These are phyloP conservation scores for Stomatorhinus ivindoensis DNA, from an alignment of 2,113 vertebrate genomes.

Conservation along the genomic window DNA sequence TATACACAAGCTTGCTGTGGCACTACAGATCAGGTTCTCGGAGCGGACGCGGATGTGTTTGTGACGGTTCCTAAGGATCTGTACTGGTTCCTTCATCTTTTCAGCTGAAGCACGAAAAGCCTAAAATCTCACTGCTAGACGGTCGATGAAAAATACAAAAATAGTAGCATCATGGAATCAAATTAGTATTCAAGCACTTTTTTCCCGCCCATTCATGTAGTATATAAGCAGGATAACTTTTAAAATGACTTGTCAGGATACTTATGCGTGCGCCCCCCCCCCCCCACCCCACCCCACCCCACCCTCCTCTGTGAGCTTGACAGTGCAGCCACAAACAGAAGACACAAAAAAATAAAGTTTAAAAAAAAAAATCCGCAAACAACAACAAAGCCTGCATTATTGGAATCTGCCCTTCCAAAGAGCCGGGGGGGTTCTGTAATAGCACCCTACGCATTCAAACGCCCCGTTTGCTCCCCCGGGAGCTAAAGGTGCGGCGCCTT, in stretches of 20 bases:
- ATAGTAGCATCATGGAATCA: conserved; percentile 69
- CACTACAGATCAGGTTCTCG: conserved; percentile 57
- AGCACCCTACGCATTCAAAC: conserved; percentile 60
- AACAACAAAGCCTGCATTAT: neutral
- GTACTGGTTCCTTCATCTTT: conserved; percentile 17
- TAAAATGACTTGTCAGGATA: neutral
- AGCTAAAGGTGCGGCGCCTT: conserved; percentile 27
- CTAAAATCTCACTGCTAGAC: conserved; percentile 57
- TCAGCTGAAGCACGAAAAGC: conserved; percentile 25
- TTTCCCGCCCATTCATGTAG: conserved; percentile 37
- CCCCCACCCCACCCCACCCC: no score
- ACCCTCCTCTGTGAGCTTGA: neutral
- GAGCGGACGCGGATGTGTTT: conserved; percentile 29
- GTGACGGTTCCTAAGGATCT: conserved; percentile 7
- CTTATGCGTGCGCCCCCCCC: no score
- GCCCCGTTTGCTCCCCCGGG: conserved; percentile 72
- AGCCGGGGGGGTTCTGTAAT: neutral
- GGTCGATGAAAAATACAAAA: conserved; percentile 67
- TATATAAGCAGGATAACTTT: conserved; percentile 14
- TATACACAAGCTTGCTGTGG: conserved; percentile 55
- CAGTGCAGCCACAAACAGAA: neutral
- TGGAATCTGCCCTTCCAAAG: neutral
- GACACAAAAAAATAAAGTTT: neutral
- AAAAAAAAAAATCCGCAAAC: neutral
- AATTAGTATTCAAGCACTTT: conserved; percentile 49